Conservation (phyloP, 2,113 vertebrate species). For the Pleuronectes platessa region DNA sequence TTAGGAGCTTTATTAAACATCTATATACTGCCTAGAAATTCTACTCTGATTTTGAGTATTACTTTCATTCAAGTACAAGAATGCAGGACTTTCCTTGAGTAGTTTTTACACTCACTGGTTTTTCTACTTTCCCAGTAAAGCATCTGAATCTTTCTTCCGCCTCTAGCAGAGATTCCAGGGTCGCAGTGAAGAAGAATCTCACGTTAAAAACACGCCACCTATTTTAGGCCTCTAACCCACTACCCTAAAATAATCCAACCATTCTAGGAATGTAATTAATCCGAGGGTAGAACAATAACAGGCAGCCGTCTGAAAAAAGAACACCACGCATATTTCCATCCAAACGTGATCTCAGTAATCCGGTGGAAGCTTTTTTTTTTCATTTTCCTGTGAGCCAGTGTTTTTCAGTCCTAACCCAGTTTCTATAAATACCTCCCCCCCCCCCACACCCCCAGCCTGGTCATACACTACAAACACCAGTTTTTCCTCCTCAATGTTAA, state of each 20-base stretch:
- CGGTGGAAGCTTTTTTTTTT: background rate
- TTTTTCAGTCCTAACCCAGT: constrained; percentile 35
- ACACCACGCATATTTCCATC: background rate
- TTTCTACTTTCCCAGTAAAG: too few species aligned
- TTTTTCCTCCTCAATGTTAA: background rate
- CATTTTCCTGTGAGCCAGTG: background rate
- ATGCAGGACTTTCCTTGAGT: too few species aligned
- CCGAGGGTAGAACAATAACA: background rate
- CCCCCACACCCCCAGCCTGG: background rate
- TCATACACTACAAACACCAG: constrained; percentile 13
- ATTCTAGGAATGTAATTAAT: background rate
- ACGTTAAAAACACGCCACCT: background rate
- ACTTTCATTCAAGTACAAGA: too few species aligned
- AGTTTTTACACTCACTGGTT: too few species aligned
- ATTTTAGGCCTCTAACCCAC: constrained; percentile 10
- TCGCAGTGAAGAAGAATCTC: background rate
- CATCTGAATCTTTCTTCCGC: too few species aligned
- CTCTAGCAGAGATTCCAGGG: background rate
- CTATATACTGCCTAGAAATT: too few species aligned
- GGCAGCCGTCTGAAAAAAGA: background rate
- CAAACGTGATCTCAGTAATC: background rate
- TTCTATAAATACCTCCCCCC: constrained; percentile 32
- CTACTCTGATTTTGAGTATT: too few species aligned
- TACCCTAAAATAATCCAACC: background rate
- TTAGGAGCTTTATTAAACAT: too few species aligned